Evolutionary conservation across 37 sponge, comb jelly and placozoan genomes (phyloP), one percentile per base, ranked within the genome.

Genomic region (Cliona cf. orientalis): DNA sequence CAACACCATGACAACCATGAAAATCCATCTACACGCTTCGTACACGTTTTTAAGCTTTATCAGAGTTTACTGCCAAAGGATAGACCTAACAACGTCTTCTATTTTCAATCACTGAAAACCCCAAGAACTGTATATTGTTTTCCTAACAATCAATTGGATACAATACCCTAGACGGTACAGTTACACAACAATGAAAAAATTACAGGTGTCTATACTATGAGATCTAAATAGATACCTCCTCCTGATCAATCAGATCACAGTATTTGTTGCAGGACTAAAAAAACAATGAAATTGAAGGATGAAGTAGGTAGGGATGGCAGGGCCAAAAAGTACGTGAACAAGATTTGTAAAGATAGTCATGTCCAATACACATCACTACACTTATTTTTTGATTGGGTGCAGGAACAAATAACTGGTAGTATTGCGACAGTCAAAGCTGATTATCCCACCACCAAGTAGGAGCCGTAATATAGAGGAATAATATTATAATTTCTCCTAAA

Each of bases 401-500:
- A n/a, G n/a, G n/a, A n/a, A n/a, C n/a, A n/a, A n/a, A n/a, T n/a
- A n/a, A n/a, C n/a, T n/a, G n/a, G n/a, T n/a, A n/a, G n/a, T n/a
- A n/a, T n/a, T n/a, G n/a, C n/a, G n/a, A n/a, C n/a, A n/a, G n/a
- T n/a, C n/a, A n/a, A n/a, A n/a, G n/a, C n/a, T n/a, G n/a, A 58
- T 58, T 74, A 58, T 56, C 28, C 58, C 74, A 74, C 61, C 76
- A 35, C 76, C 76, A 76, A 61, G 58, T n/a, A 76, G 61, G 42
- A 76, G 61, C 6, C 76, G 61, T 42, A 35, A 7, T n/a, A 76
- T 34, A 39, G 29, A n/a, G n/a, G n/a, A n/a, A n/a, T n/a, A n/a
- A n/a, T n/a, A n/a, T n/a, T n/a, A n/a, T n/a, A n/a, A n/a, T n/a
- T n/a, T n/a, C n/a, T n/a, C n/a, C n/a, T n/a, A n/a, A n/a, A n/a